Evolutionary conservation across 2,797 vertebrate genomes (phyloP).

Genomic region (Silurus aristotelis): DNA sequence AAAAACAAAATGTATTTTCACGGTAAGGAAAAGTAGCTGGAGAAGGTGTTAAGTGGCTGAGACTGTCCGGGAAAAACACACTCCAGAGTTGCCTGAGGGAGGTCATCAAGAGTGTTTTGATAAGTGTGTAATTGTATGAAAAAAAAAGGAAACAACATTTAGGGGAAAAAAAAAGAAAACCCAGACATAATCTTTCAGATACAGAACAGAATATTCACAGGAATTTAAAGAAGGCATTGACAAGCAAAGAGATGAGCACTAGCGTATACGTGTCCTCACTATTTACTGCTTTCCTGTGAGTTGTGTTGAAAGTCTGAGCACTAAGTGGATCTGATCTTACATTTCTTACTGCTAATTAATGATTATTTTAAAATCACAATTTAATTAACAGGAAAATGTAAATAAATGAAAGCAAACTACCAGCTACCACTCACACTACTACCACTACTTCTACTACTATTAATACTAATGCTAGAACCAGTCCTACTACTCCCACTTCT

Average conservation of each 20-base stretch:
- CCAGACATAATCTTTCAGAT: background rate
- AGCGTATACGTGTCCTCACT: background rate
- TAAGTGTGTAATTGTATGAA: slow-evolving; percentile 8
- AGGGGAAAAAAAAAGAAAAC: background rate
- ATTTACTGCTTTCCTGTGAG: background rate
- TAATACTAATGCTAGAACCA: too few relatives aligned
- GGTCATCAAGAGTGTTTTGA: background rate
- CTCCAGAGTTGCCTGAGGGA: slow-evolving; percentile 7
- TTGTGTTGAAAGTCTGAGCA: too few relatives aligned
- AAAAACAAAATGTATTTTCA: slow-evolving; percentile 1
- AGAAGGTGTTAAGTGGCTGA: slow-evolving; percentile 30
- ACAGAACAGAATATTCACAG: background rate
- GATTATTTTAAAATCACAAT: too few relatives aligned
- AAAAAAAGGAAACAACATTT: background rate
- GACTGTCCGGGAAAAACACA: slow-evolving; percentile 16
- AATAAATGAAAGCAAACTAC: too few relatives aligned
- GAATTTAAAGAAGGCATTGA: background rate
- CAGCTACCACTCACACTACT: too few relatives aligned
- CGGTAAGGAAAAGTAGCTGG: slow-evolving; percentile 18
- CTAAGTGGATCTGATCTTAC: too few relatives aligned
- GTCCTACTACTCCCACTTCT: too few relatives aligned
- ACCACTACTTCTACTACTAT: too few relatives aligned
- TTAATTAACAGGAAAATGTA: too few relatives aligned
- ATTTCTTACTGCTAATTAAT: too few relatives aligned
- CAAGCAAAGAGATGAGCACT: background rate